These are phyloP conservation scores for Orthonychiurus folsomi DNA, from an alignment of 2,888 invertebrate genomes.

Conservation along the genomic window DNA sequence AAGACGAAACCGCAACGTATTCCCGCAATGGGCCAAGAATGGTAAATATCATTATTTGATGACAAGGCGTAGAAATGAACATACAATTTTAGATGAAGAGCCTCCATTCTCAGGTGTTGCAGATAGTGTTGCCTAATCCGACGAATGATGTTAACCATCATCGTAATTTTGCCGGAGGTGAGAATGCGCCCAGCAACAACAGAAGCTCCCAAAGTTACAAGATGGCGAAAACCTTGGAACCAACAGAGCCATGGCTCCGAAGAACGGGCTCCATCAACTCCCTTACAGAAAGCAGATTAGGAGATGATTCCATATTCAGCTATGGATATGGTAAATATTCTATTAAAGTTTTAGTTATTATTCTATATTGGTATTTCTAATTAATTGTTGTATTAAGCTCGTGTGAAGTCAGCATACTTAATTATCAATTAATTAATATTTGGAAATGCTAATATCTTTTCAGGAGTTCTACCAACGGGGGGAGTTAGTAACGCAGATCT, in stretches of 20 bases:
- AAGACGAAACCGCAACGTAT: neutral
- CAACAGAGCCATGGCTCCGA: conserved; percentile 22
- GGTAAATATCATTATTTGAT: too few relatives aligned
- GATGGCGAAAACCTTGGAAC: conserved; percentile 15
- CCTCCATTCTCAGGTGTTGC: too few relatives aligned
- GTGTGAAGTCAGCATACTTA: too few relatives aligned
- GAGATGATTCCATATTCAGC: conserved; percentile 38
- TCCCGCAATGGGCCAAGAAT: neutral
- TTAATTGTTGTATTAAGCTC: neutral
- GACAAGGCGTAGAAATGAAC: too few relatives aligned
- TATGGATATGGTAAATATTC: conserved; percentile 31
- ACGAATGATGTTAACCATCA: conserved; percentile 36
- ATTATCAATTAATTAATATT: neutral
- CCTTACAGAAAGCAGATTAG: conserved; percentile 37
- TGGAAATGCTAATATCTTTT: neutral
- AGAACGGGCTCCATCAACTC: conserved; percentile 36
- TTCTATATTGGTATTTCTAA: neutral
- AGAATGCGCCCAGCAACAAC: conserved; percentile 14
- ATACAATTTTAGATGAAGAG: too few relatives aligned
- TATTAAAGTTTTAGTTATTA: neutral
- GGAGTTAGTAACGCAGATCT: conserved; percentile 25
- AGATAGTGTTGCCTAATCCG: conserved; percentile 44
- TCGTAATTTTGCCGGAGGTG: conserved; percentile 23
- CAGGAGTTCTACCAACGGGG: conserved; percentile 2
- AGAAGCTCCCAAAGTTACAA: conserved; percentile 20